Base-by-base conservation (phyloP, 2,797 vertebrate genomes). In the Enteromius argenteus region DNA sequence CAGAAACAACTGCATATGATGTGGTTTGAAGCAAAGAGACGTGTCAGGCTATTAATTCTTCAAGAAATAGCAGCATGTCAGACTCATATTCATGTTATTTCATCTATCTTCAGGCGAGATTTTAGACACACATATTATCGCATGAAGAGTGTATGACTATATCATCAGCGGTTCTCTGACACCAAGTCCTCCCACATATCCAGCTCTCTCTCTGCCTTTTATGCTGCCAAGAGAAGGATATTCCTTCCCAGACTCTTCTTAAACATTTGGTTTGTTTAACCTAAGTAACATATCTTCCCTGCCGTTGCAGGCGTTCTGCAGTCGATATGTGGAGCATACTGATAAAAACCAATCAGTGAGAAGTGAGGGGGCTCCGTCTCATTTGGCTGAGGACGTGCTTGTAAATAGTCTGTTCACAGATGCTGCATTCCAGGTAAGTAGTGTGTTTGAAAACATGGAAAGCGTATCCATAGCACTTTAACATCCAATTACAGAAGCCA, bases 241-340 rank as follows among this genome's bases (percentile, higher is more conserved):
- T 85, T 32, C 51, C 64, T 81, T 68, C 62, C 71, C 46, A 74
- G 14, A 37, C 46, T 79, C 49, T 56, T 30, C 69, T 86, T 86
- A 78, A 85, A 73, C 32, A 32, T 32, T 79, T 46, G 44, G 67
- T 85, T 86, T 86, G 79, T 87, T 87, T 86, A 84, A 87, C 79
- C 32, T 39, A 51, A 72, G 69, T 69, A 53, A 78, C 56, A 27
- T 86, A 76, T 84, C 30, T 86, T 83, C 39, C 30, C 27, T 71
- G 19, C 30, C 79, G 27, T 86, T 86, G 66, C 85, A 89, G 88
- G 80, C 35, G 10, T 51, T 37, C 81, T 79, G 44, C 76, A 62
- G 82, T 74, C 42, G 66, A 71, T 72, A 72, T 69, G 71, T 82
- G 83, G 64, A 51, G 80, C 75, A 23, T 83, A 53, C 82, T 86